A percentile compares a stretch with the other conserved stretches of the same genome.
These are phyloP conservation scores for Hyaena hyaena DNA, from an alignment of 2,113 vertebrate species.

Conservation along the genomic window DNA sequence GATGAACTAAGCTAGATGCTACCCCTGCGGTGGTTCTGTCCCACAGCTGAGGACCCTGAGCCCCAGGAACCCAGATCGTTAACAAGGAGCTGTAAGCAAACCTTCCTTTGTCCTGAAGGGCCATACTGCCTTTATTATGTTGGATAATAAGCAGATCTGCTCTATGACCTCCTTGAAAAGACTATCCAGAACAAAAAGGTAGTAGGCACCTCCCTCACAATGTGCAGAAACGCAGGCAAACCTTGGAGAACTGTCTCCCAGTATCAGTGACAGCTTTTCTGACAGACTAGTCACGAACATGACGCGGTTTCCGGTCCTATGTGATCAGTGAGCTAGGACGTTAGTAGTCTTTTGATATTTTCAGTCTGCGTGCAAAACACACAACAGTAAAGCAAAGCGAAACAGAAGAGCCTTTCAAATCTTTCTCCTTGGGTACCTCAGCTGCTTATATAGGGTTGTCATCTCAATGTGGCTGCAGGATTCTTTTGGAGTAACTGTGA, in stretches of 20 bases:
- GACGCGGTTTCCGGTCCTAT: too few species aligned
- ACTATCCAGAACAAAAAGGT: background rate
- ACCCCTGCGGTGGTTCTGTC: fast-evolving
- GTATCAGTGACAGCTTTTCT: background rate
- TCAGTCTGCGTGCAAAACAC: background rate
- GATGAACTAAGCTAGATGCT: fast-evolving
- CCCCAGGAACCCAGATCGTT: fast-evolving
- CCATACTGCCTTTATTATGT: background rate
- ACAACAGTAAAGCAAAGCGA: background rate
- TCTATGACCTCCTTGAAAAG: background rate
- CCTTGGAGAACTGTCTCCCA: background rate
- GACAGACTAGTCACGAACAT: background rate
- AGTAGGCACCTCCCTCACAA: background rate
- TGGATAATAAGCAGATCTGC: background rate
- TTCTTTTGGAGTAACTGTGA: background rate
- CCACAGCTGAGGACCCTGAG: background rate
- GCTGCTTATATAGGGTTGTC: fast-evolving
- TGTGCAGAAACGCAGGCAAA: fast-evolving
- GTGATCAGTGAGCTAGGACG: background rate
- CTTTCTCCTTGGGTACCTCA: background rate
- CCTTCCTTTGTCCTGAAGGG: background rate
- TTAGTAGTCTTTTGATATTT: background rate
- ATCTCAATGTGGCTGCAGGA: background rate
- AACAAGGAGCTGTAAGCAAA: background rate
- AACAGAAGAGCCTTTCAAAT: background rate